Conservation (phyloP, 2,888 invertebrate species). For the Hypena proboscidalis region DNA sequence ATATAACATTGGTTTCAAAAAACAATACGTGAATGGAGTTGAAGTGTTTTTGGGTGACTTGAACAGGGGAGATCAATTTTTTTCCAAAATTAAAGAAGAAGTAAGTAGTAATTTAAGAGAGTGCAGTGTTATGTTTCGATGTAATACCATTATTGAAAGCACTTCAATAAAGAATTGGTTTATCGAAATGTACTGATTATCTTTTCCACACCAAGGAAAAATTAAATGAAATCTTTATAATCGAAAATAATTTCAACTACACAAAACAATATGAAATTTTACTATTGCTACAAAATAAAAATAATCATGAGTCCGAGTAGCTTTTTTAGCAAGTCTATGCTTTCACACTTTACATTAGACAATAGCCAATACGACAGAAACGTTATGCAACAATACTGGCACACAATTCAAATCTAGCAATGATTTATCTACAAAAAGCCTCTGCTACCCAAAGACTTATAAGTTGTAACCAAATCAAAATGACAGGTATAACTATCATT, state of each 20-base stretch:
- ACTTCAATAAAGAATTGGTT: background rate
- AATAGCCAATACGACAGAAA: conserved; percentile 24
- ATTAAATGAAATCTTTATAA: too few species aligned
- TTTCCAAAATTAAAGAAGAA: conserved; percentile 6
- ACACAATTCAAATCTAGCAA: conserved; percentile 28
- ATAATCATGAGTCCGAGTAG: conserved; percentile 19
- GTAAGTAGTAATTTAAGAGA: conserved; percentile 1
- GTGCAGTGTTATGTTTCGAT: conserved; percentile 2
- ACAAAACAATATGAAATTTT: conserved; percentile 30
- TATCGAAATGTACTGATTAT: too few species aligned
- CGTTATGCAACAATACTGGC: conserved; percentile 13
- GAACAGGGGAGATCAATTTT: conserved; percentile 5
- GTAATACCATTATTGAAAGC: too few species aligned
- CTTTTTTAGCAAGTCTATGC: conserved; percentile 17
- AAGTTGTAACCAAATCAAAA: conserved; percentile 19
- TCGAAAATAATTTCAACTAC: too few species aligned
- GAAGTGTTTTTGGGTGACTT: conserved; percentile 18
- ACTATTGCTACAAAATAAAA: conserved; percentile 30
- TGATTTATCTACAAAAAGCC: conserved; percentile 39
- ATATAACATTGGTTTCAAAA: conserved; percentile 12
- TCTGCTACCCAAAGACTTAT: conserved; percentile 26
- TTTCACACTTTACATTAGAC: conserved; percentile 18
- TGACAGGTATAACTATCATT: conserved; percentile 10
- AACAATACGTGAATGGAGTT: conserved; percentile 14
- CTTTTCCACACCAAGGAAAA: too few species aligned